Evolutionary conservation across 2,888 invertebrate genomes (phyloP).

Genomic region (Phaedon cochleariae): DNA sequence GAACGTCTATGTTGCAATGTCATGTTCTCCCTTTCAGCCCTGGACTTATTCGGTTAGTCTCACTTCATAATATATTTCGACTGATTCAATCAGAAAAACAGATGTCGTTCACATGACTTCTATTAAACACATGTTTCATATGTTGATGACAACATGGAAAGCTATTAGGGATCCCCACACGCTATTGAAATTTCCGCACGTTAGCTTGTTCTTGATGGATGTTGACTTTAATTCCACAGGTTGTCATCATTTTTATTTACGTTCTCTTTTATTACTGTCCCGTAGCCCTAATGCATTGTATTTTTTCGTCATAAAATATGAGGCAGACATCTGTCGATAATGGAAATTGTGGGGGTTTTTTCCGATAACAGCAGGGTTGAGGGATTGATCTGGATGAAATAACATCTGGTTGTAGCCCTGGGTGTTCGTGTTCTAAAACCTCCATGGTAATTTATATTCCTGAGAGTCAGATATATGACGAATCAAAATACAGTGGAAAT

Average conservation of each 20-base stretch:
- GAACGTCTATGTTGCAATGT: too few relatives aligned
- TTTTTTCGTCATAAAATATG: constrained; percentile 28
- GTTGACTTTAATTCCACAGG: constrained; percentile 47
- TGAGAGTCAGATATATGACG: too few relatives aligned
- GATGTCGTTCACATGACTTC: constrained; percentile 16
- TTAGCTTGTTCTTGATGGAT: constrained; percentile 33
- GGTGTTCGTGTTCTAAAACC: too few relatives aligned
- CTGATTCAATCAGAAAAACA: too few relatives aligned
- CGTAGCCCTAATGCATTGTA: constrained; percentile 22
- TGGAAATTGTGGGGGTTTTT: constrained; percentile 19
- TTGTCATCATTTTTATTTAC: constrained; percentile 43
- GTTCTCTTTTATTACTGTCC: constrained; percentile 25
- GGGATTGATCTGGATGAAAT: too few relatives aligned
- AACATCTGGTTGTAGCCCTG: too few relatives aligned
- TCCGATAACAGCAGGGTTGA: constrained; percentile 8
- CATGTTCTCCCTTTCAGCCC: too few relatives aligned
- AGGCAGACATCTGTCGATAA: constrained; percentile 20
- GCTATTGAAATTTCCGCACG: constrained; percentile 18
- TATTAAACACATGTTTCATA: constrained; percentile 12
- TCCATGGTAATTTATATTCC: too few relatives aligned
- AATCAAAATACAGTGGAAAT: too few relatives aligned
- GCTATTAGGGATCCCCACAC: constrained; percentile 8
- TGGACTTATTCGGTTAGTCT: too few relatives aligned
- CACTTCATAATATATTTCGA: too few relatives aligned
- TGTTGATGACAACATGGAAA: neutral